A percentile compares a stretch with the other conserved stretches of the same genome.
Evolutionary conservation across 1,140 invertebrate species (phyloP).

Genomic region (Uloborus diversus): DNA sequence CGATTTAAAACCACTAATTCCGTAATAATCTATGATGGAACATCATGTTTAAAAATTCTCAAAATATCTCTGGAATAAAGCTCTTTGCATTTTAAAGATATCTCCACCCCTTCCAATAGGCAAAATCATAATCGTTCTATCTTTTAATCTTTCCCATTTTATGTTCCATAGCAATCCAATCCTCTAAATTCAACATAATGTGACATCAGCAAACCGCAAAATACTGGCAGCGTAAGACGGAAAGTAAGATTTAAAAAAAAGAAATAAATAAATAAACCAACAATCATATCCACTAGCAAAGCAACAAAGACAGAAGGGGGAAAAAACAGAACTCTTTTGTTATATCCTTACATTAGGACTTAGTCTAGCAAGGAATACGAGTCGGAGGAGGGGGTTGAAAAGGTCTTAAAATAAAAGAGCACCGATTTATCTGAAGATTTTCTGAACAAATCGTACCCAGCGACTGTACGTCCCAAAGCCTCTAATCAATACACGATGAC

Average conservation of each 20-base stretch:
- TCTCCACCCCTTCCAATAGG: not conserved
- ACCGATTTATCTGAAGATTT: constrained; percentile 48
- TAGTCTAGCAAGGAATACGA: not conserved
- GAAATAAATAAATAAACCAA: not conserved
- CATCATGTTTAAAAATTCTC: too few species aligned
- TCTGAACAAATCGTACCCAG: constrained; percentile 31
- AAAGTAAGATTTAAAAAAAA: not conserved
- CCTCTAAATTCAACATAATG: constrained; percentile 3
- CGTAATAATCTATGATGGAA: too few species aligned
- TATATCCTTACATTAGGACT: constrained; percentile 19
- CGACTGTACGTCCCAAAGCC: constrained; percentile 45
- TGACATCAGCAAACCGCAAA: constrained; percentile 36
- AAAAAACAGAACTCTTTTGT: constrained; percentile 29
- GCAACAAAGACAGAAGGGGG: not conserved
- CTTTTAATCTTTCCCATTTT: constrained; percentile 28
- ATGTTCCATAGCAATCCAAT: not conserved
- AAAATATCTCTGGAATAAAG: constrained; percentile 10
- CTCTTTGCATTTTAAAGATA: not conserved
- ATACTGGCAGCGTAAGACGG: not conserved
- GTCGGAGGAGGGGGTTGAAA: not conserved
- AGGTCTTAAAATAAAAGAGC: constrained; percentile 53
- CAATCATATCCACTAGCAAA: not conserved
- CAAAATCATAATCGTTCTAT: not conserved
- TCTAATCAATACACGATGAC: constrained; percentile 54
- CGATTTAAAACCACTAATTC: too few species aligned